Percentiles rank a stretch among this genome's conserved stretches.
These are phyloP conservation scores for Drosophila antonietae DNA, from an alignment of 2,888 invertebrate genomes.

Conservation along the genomic window DNA sequence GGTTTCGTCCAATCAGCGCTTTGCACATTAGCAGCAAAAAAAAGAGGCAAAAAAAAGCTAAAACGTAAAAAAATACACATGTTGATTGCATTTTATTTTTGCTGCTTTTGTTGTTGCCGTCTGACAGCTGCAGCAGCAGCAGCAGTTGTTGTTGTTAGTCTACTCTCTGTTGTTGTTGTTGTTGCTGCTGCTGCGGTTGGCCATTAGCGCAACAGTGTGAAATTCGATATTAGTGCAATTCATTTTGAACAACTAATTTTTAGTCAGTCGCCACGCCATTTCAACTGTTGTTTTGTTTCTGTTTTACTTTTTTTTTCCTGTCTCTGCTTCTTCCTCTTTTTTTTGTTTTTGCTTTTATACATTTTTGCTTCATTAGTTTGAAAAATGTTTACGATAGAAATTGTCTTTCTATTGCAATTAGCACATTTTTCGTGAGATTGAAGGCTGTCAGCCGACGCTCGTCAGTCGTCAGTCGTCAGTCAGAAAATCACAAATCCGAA, in stretches of 20 bases:
- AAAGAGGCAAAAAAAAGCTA: slow-evolving; percentile 26
- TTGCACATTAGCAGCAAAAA: slow-evolving; percentile 75
- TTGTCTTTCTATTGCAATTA: slow-evolving; percentile 78
- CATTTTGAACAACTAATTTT: slow-evolving; percentile 79
- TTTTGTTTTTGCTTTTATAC: slow-evolving; percentile 29
- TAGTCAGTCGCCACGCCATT: slow-evolving; percentile 51
- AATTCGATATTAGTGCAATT: slow-evolving; percentile 82
- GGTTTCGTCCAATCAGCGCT: slow-evolving; percentile 81
- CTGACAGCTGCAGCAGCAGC: slow-evolving; percentile 44
- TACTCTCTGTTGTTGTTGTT: slow-evolving; percentile 37
- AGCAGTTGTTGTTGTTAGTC: slow-evolving; percentile 34
- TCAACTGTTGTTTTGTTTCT: slow-evolving; percentile 32
- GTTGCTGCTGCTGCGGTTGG: slow-evolving; percentile 52
- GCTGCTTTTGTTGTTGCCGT: slow-evolving; percentile 72
- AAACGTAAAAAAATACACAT: slow-evolving; percentile 55
- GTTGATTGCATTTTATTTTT: slow-evolving; percentile 71
- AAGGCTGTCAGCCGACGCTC: slow-evolving; percentile 64
- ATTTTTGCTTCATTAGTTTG: slow-evolving; percentile 70
- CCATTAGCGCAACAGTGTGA: slow-evolving; percentile 81
- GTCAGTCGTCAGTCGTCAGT: slow-evolving; percentile 47
- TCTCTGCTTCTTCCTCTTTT: slow-evolving; percentile 7
- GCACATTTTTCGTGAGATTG: slow-evolving; percentile 74
- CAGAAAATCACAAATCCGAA: slow-evolving; percentile 30
- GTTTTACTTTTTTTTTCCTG: slow-evolving; percentile 6
- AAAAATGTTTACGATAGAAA: slow-evolving; percentile 72